Evolutionary conservation across 1,140 invertebrate genomes (phyloP).

Genomic region (Bombus sylvicola): DNA sequence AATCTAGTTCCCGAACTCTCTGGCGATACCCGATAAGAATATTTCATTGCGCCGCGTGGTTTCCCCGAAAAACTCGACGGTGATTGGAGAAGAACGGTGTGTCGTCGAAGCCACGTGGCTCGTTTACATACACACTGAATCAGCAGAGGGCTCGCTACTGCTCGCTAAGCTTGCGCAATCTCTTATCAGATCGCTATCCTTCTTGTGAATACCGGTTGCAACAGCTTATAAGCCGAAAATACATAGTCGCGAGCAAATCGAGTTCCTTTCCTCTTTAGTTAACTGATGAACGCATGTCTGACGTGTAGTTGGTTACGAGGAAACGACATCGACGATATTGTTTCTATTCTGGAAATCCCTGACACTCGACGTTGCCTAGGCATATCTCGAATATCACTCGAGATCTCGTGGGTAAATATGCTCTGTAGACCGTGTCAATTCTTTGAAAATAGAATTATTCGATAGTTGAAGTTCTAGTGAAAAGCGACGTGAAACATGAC

Average conservation of each 20-base stretch:
- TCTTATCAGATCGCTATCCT: slow-evolving; percentile 60
- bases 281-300: background rate
- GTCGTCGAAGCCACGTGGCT: slow-evolving; percentile 52
- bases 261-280: slow-evolving; percentile 2
- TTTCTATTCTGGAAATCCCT: background rate
- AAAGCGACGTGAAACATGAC: no score
- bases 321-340: background rate
- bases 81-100: background rate
- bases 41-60: slow-evolving; percentile 9
- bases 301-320: no score
- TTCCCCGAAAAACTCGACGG: background rate
- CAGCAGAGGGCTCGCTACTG: slow-evolving; percentile 44
- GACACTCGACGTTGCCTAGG: background rate
- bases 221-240: slow-evolving; percentile 66
- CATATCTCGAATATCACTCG: background rate
- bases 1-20: slow-evolving; percentile 40
- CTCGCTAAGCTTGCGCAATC: slow-evolving; percentile 64
- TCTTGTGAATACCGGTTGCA: slow-evolving; percentile 65
- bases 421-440: background rate
- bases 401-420: background rate
- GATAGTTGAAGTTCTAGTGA: no score
- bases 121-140: slow-evolving; percentile 55
- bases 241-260: slow-evolving; percentile 45
- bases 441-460: background rate
- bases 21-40: slow-evolving; percentile 30